Conservation (phyloP, 2,113 vertebrate species). For the Phycodurus eques region DNA sequence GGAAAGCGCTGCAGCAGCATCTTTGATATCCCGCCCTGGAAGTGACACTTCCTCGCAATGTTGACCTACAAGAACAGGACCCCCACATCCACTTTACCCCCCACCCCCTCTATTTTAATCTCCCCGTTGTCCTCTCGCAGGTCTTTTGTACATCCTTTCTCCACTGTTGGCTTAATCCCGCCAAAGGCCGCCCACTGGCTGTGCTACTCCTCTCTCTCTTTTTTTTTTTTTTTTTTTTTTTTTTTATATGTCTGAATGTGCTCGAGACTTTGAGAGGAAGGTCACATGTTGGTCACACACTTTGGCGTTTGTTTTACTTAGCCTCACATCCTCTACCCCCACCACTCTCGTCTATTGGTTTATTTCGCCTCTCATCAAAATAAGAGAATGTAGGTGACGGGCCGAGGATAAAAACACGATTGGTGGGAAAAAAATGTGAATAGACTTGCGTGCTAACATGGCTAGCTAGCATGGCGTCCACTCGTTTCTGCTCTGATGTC, state of each 20-base stretch:
- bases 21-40: constrained; percentile 37
- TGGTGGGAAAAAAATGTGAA: too few species aligned
- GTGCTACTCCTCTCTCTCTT: constrained; percentile 30
- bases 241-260: constrained; percentile 34
- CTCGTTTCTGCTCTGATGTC: too few species aligned
- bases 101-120: constrained; percentile 18
- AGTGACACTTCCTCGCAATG: constrained; percentile 57
- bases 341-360: constrained; percentile 1
- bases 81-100: constrained; percentile 11
- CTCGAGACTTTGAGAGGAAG: constrained; percentile 56
- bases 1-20: not conserved
- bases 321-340: not conserved
- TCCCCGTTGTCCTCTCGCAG: constrained; percentile 34
- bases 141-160: constrained; percentile 60
- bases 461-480: too few species aligned
- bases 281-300: constrained; percentile 70
- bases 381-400: constrained; percentile 15
- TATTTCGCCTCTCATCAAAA: constrained; percentile 12
- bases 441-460: too few species aligned
- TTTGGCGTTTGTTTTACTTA: constrained; percentile 23
- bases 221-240: too few species aligned
- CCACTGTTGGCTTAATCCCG: constrained; percentile 57
- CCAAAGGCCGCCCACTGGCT: constrained; percentile 47
- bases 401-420: not conserved
- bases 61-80: constrained; percentile 31